Evolutionary conservation across 2,113 vertebrate genomes (phyloP), one percentile per base, ranked within the genome.

Genomic region (Leptocoma aspasia): DNA sequence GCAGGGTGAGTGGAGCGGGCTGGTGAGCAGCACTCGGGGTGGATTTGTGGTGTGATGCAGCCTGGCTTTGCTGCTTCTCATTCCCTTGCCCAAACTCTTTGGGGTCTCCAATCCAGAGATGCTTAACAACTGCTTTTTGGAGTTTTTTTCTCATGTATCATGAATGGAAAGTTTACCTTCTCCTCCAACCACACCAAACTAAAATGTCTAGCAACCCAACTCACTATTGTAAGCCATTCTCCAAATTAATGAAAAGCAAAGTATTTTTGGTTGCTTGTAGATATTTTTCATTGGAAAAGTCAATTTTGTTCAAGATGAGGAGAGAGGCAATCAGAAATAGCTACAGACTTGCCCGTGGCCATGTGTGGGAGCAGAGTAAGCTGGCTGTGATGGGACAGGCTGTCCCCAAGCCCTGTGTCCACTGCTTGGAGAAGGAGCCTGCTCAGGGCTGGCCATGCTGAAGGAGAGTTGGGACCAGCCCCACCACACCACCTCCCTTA

Each of bases 1-100:
- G 2, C 17, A 45, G 15, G 23, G 49, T 30, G 59, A 79, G 35
- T 1, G 7, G 53, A 75, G 12, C 0, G 0, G 59, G 66, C 19
- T 42, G 64, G 71, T 1, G 22, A 30, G 39, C 22, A 50, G 33
- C 47, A 33, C 50, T 31, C 0, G 0, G 10, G 7, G 16, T 31
- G 47, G 31, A 16, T 59, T 65, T 70, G n/a, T 24, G 30, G 11
- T 47, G 35, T 47, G 47, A 23, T 59, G 39, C 45, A 82, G 14
- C 15, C 41, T 88, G 54, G 35, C 2, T 92, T 71, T 82, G 23
- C 35, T 68, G 33, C 18, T 64, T 56, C 22, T 31, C 19, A 18
- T 5, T 19, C 39, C 23, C 7, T 37, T 45, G 64, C 20, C n/a
- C 1, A 5, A 73, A 37, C 18, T 16, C 9, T 50, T 50, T 70